phyloP scores from a whole-genome alignment of 2,888 invertebrate genomes.

The Dryocosmus kuriphilus region DNA sequence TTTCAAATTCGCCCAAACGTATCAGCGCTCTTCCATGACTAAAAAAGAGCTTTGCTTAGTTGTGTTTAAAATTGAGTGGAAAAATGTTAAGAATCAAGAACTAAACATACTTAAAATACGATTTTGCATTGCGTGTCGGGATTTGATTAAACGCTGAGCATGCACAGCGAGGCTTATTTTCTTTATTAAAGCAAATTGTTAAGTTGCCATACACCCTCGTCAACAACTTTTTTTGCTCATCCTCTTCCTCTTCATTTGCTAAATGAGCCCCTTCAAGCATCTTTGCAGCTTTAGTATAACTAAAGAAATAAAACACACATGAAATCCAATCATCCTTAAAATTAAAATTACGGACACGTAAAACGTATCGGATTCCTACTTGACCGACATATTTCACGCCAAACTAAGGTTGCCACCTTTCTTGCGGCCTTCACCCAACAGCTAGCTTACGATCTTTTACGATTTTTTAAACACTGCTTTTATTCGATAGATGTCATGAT shows the following conservation, averaged over 20 bases:
- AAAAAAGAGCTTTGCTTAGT: constrained; percentile 74
- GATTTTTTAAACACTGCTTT: no score
- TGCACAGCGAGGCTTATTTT: constrained; percentile 82
- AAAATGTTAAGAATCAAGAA: not conserved
- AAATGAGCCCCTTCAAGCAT: constrained; percentile 84
- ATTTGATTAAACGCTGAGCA: constrained; percentile 82
- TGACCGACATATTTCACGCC: no score
- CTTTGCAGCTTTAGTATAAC: constrained; percentile 82
- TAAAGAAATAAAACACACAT: constrained; percentile 47
- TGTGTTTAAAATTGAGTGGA: not conserved
- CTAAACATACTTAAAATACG: constrained; percentile 70
- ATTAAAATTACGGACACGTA: no score
- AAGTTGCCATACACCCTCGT: constrained; percentile 86
- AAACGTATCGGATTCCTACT: no score
- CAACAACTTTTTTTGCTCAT: constrained; percentile 81
- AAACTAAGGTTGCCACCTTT: no score
- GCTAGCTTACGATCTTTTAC: no score
- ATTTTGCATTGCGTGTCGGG: constrained; percentile 62
- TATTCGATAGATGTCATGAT: no score
- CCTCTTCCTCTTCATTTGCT: constrained; percentile 83
- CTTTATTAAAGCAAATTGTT: constrained; percentile 84
- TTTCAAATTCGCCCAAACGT: constrained; percentile 81
- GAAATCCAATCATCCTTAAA: no score
- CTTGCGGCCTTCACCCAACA: no score
- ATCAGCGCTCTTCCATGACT: constrained; percentile 85